Percentiles rank a stretch among this genome's conserved stretches.
These are phyloP conservation scores for Sericinus montela DNA, from an alignment of 2,888 invertebrate genomes.

Conservation along the genomic window DNA sequence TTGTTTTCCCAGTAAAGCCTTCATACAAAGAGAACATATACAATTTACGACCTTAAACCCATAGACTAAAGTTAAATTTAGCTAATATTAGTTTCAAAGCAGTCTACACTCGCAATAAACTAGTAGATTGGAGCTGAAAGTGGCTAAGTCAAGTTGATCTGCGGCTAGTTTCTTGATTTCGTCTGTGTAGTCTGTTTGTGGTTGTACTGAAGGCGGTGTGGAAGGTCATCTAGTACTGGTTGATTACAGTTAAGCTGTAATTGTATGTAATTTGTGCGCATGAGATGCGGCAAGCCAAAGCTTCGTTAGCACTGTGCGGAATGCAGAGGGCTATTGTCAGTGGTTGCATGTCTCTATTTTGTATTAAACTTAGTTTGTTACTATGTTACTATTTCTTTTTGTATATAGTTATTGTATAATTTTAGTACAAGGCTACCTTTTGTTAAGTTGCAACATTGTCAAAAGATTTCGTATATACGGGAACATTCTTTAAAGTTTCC, in stretches of 20 bases:
- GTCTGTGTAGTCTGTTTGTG: constrained; percentile 23
- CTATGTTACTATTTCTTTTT: too few species aligned
- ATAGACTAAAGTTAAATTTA: constrained; percentile 42
- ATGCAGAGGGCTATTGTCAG: constrained; percentile 23
- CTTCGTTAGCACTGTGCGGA: constrained; percentile 43
- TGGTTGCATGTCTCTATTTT: constrained; percentile 3
- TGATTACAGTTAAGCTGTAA: constrained; percentile 41
- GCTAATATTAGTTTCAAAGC: constrained; percentile 31
- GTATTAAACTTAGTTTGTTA: constrained; percentile 7
- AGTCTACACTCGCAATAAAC: constrained; percentile 53
- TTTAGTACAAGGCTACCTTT: too few species aligned
- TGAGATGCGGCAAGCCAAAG: constrained; percentile 44
- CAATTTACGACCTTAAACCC: constrained; percentile 46
- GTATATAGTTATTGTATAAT: too few species aligned
- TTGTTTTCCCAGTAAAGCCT: constrained; percentile 48
- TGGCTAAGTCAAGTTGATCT: constrained; percentile 43
- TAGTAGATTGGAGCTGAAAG: constrained; percentile 43
- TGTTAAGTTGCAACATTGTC: too few species aligned
- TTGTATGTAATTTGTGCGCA: constrained; percentile 57
- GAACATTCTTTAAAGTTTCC: too few species aligned
- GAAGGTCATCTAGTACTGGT: constrained; percentile 30
- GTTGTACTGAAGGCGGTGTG: constrained; percentile 20
- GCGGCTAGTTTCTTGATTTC: constrained; percentile 23
- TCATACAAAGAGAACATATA: constrained; percentile 23
- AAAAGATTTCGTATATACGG: too few species aligned